Conservation (phyloP, 35 echinoderm and acorn worm genomes). For the Heliocidaris tuberculata region DNA sequence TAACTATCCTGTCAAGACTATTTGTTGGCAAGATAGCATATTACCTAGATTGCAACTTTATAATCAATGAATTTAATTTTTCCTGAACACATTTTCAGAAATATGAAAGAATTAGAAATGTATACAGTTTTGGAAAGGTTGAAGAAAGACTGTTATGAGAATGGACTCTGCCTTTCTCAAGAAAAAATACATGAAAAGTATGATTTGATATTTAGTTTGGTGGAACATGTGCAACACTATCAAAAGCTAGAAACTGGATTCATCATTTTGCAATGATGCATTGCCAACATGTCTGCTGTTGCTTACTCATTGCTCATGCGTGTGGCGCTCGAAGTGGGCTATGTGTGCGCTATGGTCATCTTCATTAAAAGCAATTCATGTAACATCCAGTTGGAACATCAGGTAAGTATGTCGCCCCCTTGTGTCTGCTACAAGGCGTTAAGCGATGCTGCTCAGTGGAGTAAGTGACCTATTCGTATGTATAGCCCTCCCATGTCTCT, state of each 20-base stretch:
- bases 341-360: not conserved
- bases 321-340: not conserved
- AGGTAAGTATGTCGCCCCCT: not conserved
- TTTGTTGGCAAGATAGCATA: too few relatives aligned
- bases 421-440: not conserved
- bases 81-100: too few relatives aligned
- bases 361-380: not conserved
- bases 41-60: too few relatives aligned
- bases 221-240: not conserved
- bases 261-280: not conserved
- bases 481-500: not conserved
- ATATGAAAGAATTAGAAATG: too few relatives aligned
- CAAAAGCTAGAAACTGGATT: not conserved
- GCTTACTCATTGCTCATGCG: not conserved
- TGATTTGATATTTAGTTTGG: not conserved
- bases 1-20: too few relatives aligned
- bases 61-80: too few relatives aligned
- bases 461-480: not conserved
- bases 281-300: not conserved
- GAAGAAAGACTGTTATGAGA: too few relatives aligned
- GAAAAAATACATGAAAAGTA: not conserved
- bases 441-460: not conserved
- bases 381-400: not conserved
- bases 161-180: too few relatives aligned
- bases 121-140: too few relatives aligned